These are phyloP conservation scores for Cryptomyrus ogoouensis DNA, from an alignment of 2,113 vertebrate species.

Conservation along the genomic window DNA sequence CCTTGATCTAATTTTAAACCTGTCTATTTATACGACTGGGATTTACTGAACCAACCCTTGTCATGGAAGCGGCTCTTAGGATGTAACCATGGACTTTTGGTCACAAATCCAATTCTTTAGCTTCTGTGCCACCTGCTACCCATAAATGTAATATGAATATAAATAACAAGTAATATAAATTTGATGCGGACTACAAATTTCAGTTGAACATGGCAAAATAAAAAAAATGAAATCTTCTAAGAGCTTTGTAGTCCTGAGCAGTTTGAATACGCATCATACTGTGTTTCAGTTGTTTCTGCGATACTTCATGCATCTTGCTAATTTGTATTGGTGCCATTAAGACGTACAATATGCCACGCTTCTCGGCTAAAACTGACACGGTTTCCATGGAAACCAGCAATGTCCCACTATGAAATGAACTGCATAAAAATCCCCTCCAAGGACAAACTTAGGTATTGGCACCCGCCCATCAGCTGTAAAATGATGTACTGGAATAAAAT, in stretches of 20 bases:
- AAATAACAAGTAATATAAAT: not conserved
- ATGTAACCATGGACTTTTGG: not conserved
- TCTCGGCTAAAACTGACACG: not conserved
- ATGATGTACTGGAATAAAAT: not conserved
- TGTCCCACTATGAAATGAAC: constrained; percentile 3
- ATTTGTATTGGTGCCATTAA: not conserved
- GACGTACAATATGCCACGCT: not conserved
- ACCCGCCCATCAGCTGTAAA: not conserved
- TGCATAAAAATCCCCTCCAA: constrained; percentile 8
- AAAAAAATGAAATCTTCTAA: not conserved
- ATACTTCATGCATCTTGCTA: not conserved
- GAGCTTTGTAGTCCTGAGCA: not conserved
- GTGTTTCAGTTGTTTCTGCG: not conserved
- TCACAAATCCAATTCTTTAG: not conserved
- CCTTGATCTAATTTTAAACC: not conserved
- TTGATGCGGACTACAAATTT: not conserved
- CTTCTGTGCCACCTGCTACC: not conserved
- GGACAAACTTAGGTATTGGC: constrained; percentile 1
- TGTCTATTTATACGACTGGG: not conserved
- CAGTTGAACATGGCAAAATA: not conserved
- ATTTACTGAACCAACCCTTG: not conserved
- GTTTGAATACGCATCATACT: not conserved
- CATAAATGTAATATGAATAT: not conserved
- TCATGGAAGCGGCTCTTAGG: not conserved
- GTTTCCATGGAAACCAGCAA: constrained; percentile 17